These are phyloP conservation scores for Macrotis lagotis DNA, from an alignment of 2,113 vertebrate genomes.

Conservation along the genomic window DNA sequence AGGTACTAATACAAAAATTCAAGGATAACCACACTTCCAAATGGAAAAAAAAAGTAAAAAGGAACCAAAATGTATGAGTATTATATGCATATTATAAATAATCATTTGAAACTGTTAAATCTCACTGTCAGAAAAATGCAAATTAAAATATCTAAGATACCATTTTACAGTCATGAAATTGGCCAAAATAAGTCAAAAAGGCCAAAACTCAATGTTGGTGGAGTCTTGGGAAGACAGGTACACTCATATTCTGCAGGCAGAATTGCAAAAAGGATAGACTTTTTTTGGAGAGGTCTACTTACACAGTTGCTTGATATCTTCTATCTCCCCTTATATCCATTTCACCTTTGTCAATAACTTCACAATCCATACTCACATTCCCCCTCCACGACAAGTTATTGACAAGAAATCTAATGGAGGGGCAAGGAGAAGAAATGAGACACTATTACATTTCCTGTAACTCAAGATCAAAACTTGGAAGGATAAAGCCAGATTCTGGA, in stretches of 20 bases:
- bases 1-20: not conserved
- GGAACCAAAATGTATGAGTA: not conserved
- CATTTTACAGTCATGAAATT: not conserved
- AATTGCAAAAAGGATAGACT: not conserved
- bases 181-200: not conserved
- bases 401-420: not conserved
- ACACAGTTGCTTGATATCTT: not conserved
- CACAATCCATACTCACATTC: not conserved
- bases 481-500: not conserved
- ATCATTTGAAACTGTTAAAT: not conserved
- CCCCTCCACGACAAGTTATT: not conserved
- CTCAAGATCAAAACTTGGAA: not conserved
- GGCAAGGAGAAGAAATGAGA: not conserved
- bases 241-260: not conserved
- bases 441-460: not conserved
- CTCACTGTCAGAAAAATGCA: not conserved
- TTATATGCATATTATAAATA: not conserved
- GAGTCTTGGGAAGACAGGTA: not conserved
- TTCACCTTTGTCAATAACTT: not conserved
- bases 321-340: not conserved
- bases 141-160: not conserved
- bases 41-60: not conserved
- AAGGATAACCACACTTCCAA: not conserved
- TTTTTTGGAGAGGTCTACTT: not conserved
- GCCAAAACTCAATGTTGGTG: not conserved